Percentiles rank a stretch among this genome's conserved stretches.
Evolutionary conservation across 2,888 invertebrate species (phyloP).

Genomic region (Mechanitis mazaeus): DNA sequence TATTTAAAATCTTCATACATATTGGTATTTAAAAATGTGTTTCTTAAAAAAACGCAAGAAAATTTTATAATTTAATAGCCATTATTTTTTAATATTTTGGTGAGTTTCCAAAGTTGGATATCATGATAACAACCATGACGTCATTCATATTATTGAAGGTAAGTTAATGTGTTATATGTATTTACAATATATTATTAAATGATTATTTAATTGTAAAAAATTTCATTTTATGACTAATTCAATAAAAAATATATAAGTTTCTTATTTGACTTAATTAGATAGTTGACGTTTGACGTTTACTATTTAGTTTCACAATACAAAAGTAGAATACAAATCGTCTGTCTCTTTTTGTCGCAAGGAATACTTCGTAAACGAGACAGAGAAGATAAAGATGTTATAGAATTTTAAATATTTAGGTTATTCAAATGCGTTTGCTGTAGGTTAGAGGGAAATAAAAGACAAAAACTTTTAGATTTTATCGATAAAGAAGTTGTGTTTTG

Average conservation of each 20-base stretch:
- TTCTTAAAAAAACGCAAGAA: constrained; percentile 42
- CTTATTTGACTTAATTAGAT: constrained; percentile 55
- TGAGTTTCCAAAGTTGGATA: constrained; percentile 64
- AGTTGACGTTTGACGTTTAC: constrained; percentile 59
- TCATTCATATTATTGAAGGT: constrained; percentile 75
- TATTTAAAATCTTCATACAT: constrained; percentile 41
- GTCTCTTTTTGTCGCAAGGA: constrained; percentile 45
- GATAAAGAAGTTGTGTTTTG: constrained; percentile 13
- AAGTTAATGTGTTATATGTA: constrained; percentile 35
- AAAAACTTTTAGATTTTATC: constrained; percentile 22
- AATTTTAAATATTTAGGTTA: constrained; percentile 30
- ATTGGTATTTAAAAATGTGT: constrained; percentile 51
- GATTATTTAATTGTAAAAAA: constrained; percentile 8
- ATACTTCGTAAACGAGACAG: constrained; percentile 20
- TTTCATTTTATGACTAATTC: constrained; percentile 19
- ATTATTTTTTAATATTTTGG: constrained; percentile 56
- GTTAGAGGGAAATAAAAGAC: constrained; percentile 61
- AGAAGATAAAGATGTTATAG: constrained; percentile 28
- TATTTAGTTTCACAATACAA: constrained; percentile 24
- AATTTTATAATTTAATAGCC: constrained; percentile 39
- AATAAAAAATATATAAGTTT: constrained; percentile 55
- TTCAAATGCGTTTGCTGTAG: constrained; percentile 36
- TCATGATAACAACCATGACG: constrained; percentile 77
- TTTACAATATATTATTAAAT: constrained; percentile 8
- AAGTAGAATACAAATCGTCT: constrained; percentile 23